phyloP scores from a whole-genome alignment of 2,797 vertebrate genomes.

The Uromys caudimaculatus region DNA sequence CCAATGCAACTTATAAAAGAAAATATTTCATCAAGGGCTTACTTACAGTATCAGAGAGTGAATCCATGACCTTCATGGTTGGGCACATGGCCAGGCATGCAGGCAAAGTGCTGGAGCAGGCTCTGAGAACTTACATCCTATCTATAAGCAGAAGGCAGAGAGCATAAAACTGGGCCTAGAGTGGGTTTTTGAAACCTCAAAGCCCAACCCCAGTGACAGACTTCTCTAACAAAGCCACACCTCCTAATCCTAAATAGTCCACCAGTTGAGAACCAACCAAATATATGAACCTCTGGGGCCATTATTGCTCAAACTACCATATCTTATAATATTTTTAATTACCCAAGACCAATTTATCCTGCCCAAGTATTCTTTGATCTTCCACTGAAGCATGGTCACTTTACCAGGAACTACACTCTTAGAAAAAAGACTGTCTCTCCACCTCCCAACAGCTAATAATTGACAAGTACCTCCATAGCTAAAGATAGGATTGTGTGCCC shows the following conservation, averaged over 20 bases:
- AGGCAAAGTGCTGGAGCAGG: background rate
- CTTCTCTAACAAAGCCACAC: background rate
- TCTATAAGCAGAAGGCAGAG: background rate
- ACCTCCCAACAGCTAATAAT: background rate
- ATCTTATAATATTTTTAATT: background rate
- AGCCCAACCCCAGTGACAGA: background rate
- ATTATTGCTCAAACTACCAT: background rate
- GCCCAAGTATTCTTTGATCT: background rate
- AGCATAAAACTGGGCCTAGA: background rate
- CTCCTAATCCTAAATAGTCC: background rate
- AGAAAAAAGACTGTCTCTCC: background rate
- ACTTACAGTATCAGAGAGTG: background rate
- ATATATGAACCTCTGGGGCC: background rate
- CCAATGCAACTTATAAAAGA: background rate
- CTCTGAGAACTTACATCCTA: background rate
- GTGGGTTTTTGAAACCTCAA: background rate
- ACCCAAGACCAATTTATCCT: background rate
- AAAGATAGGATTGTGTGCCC: background rate
- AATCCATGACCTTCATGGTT: background rate
- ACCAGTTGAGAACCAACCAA: background rate
- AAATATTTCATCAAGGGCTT: background rate
- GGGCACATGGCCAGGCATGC: background rate
- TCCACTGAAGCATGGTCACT: background rate
- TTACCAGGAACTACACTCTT: background rate
- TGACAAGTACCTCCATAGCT: background rate